Evolutionary conservation across 1,140 invertebrate genomes (phyloP), one percentile per base, ranked within the genome.

Genomic region (Euwallacea similis): DNA sequence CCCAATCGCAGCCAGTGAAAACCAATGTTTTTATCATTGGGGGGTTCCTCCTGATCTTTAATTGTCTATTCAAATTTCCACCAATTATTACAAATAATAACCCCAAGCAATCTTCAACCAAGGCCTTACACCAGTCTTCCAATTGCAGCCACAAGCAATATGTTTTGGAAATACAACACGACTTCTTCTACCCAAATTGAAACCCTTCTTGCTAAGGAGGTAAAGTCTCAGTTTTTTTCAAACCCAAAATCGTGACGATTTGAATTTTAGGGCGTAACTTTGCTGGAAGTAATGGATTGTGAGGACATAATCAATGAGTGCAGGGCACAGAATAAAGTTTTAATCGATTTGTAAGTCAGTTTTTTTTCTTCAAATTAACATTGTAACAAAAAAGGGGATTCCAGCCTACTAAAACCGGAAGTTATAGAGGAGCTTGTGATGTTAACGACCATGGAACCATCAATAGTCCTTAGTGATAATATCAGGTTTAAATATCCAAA

Each of bases 231-330:
- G 73, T 66, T 64, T 15, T 50, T 16, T 3, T 15, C 54, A 56
- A 56, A 56, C 54, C 16, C 4, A 33, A 33, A 56, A 4, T 56
- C 9, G 9, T 13, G 3, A 69, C 7, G 33, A n/a, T 66, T 66
- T 55, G 33, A 66, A 55, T 71, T 71, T 88, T 82, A 97, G 95
- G 91, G 95, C 90, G 90, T 96, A 59, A 96, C 92, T 15, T 85
- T 98, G 59, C 87, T 90, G 76, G 93, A 96, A 82, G 85, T 98
- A 66, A 88, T 98, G 86, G 93, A 98, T 81, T 92, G 96, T 83
- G 95, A 97, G 81, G 94, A 97, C 83, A 93, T 98, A 79, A 86
- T 98, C 71, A 94, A 96, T 82, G 95, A 98, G 88, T 97, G 95
- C 82, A 96, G 95, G 86, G 90, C 89, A 73, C 93, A 94, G 81